Base-by-base conservation (phyloP, 2,113 vertebrate genomes). In the Motacilla alba region DNA sequence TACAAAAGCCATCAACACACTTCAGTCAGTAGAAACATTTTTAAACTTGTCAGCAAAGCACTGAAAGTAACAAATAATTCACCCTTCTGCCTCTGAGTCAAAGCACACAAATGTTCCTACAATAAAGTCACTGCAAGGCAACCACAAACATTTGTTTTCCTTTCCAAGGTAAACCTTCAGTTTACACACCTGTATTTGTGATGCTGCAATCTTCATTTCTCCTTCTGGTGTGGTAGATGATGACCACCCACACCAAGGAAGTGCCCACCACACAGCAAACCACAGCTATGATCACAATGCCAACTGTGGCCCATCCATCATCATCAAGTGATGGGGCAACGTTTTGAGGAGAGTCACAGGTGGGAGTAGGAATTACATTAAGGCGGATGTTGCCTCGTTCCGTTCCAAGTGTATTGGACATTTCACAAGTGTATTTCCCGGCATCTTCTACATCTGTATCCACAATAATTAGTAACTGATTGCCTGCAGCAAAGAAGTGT, bases 261-360 rank as follows among this genome's bases (percentile, higher is more conserved):
- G 99, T 99, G 91, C 99, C 99, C 93, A 99, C 99, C 95, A 99
- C 99, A 44, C 99, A 99, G 98, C 99, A 99, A 66, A 99, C 99
- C 97, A 99, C 99, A 0, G 99, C 99, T 81, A 99, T 99, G 97
- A 99, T 99, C 78, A 99, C 99, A 6, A 99, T 98, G 33, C 99
- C 99, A 95, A 99, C 98, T 1, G 99, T 99, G 90, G 99, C 98
- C 99, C 99, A 99, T 18, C 98, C 99, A 7, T 99, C 99, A 22
- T 98, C 98, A 2, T 98, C 98, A 3, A 98, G 72, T 0, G 98
- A 98, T 0, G 98, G 97, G 8, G 94, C 83, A 15, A 97, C 91
- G 14, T 98, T 98, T 74, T 97, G 98, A 43, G 98, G 98, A 2
- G 99, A 98, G 94, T 99, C 99, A 23, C 99, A 99, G 84, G 99